Percentiles rank a stretch among this genome's conserved stretches.
Evolutionary conservation across 1,140 invertebrate species (phyloP).

Genomic region (Charaxes varanes): DNA sequence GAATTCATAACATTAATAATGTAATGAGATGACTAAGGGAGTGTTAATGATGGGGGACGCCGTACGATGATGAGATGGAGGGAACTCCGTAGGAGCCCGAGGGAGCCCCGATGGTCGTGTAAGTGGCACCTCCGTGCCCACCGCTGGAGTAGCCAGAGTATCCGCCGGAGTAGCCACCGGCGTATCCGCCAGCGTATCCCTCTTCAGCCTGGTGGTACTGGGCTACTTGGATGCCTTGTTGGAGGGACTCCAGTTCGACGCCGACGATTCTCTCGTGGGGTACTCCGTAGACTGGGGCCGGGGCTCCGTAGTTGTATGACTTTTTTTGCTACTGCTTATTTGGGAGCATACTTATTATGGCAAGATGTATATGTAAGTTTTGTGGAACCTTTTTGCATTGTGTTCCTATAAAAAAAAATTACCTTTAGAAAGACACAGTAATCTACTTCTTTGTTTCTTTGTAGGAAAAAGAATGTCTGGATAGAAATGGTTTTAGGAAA

Average conservation of each 20-base stretch:
- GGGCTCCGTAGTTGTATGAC: constrained; percentile 77
- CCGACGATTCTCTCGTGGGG: constrained; percentile 77
- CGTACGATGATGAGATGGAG: constrained; percentile 61
- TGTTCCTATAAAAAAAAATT: no score
- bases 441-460: no score
- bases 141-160: constrained; percentile 37
- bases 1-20: constrained; percentile 45
- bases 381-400: no score
- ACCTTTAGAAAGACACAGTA: no score
- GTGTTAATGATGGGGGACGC: constrained; percentile 63
- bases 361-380: no score
- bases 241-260: constrained; percentile 78
- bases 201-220: constrained; percentile 76
- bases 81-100: constrained; percentile 70
- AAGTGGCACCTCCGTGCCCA: constrained; percentile 42
- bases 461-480: no score
- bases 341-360: no score
- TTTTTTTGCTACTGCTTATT: no score
- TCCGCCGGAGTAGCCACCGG: constrained; percentile 40
- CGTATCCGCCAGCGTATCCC: constrained; percentile 52
- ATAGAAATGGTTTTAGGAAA: no score
- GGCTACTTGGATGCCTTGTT: constrained; percentile 79
- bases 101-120: constrained; percentile 64
- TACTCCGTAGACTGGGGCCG: constrained; percentile 74
- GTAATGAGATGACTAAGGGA: constrained; percentile 53